phyloP scores from a whole-genome alignment of 2,888 invertebrate genomes.

The Archips crataeganus region DNA sequence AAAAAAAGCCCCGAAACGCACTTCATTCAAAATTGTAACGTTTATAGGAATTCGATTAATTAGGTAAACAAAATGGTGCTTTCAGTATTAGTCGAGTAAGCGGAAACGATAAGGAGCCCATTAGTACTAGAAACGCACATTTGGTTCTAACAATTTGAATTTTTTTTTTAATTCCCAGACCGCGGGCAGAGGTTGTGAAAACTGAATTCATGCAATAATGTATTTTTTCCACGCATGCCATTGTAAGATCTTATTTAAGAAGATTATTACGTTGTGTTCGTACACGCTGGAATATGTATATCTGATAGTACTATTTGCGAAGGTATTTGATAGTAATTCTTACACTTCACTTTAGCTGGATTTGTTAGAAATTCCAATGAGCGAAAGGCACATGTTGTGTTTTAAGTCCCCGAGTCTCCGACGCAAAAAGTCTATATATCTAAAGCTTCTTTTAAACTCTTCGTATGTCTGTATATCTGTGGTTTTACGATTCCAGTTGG shows the following conservation, averaged over 20 bases:
- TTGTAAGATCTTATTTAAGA: constrained; percentile 16
- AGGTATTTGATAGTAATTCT: neutral
- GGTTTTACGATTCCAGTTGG: no score
- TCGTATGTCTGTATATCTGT: neutral
- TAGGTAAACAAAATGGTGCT: constrained; percentile 75
- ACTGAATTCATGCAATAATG: constrained; percentile 13
- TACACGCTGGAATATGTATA: neutral
- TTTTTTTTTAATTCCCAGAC: constrained; percentile 32
- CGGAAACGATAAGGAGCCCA: constrained; percentile 60
- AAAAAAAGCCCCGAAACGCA: constrained; percentile 44
- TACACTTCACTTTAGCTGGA: neutral
- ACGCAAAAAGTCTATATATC: no score
- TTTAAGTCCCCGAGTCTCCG: neutral
- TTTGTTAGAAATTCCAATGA: neutral
- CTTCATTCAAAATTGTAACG: constrained; percentile 64
- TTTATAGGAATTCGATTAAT: constrained; percentile 64
- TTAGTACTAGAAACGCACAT: constrained; percentile 66
- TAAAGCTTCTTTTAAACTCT: no score
- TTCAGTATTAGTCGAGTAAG: constrained; percentile 83
- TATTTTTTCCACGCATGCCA: neutral
- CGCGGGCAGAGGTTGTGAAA: constrained; percentile 44
- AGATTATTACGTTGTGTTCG: constrained; percentile 6
- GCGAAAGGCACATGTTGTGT: neutral
- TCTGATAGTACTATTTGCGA: constrained; percentile 1
- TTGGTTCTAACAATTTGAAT: constrained; percentile 53